Base-by-base conservation (phyloP, 2,797 vertebrate species). In the Phyllotis vaccarum region DNA sequence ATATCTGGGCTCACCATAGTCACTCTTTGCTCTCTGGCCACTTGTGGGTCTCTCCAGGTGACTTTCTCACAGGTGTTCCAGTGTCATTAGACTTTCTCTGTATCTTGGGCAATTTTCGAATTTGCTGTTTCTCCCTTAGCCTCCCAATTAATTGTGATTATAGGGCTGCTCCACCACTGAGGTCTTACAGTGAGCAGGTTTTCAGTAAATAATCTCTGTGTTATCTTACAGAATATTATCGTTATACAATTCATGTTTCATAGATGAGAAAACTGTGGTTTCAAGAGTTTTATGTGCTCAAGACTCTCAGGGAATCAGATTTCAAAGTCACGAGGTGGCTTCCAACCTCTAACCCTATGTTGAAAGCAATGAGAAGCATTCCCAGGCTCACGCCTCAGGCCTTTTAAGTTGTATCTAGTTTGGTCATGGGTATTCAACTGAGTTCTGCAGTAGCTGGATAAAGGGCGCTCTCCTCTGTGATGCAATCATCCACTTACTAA, bases 311-410 rank as follows among this genome's bases (percentile, higher is more conserved):
- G 24, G n/a, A 81, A 21, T 95, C 62, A 94, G 74, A 60, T 79
- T 82, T 95, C 87, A 90, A 76, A 90, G 58, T 95, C 82, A 89
- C 46, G 43, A 62, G 24, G 14, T 54, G 43, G 43, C n/a, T 88
- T 37, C 29, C 5, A 9, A 19, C n/a, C 75, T 92, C 64, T 46
- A 40, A 68, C 62, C 46, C 11, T 10, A 6, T n/a, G 58, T 11
- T 72, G 74, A 78, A n/a, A 86, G 43, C 22, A 43, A n/a, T 1
- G 29, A n/a, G 43, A 17, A 2, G 8, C 58, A n/a, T 49, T 82
- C 34, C 37, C 52, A 82, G 89, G n/a, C 72, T 86, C 60, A 21
- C 10, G 12, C 31, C 64, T 58, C 46, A 62, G 2, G 12, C 5
- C 10, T 83, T 90, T 60, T n/a, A 56, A 66, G 3, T 10, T 54